These are phyloP conservation scores for Sylvia borin DNA, from an alignment of 2,797 vertebrate genomes.

Conservation along the genomic window DNA sequence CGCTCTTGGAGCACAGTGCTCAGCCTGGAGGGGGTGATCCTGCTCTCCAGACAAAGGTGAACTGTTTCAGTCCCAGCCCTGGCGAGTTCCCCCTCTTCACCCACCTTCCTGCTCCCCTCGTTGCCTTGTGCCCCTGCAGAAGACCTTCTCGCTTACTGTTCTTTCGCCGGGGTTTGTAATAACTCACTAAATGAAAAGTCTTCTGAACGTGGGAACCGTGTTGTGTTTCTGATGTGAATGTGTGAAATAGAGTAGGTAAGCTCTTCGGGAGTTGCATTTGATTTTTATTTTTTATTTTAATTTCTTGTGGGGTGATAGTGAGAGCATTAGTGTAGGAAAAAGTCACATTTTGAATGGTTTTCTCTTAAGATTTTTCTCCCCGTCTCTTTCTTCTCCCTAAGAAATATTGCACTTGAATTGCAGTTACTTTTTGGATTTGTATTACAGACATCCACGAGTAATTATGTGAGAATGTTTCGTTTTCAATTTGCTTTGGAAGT, in stretches of 20 bases:
- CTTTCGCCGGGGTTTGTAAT: neutral
- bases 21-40: constrained; percentile 36
- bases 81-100: neutral
- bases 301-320: neutral
- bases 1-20: constrained; percentile 4
- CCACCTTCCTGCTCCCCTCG: neutral
- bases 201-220: neutral
- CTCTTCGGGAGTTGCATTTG: neutral
- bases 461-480: constrained; percentile 58
- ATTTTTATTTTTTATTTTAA: neutral
- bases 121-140: neutral
- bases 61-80: constrained; percentile 61
- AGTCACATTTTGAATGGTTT: neutral
- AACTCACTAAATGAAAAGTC: neutral
- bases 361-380: neutral
- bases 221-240: neutral
- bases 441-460: neutral
- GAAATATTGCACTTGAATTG: neutral
- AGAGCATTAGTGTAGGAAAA: neutral
- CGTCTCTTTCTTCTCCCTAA: neutral
- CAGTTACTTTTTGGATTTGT: constrained; percentile 30
- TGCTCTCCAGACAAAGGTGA: constrained; percentile 70
- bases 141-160: neutral
- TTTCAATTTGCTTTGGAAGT: constrained; percentile 40
- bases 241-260: neutral